A percentile compares a stretch with the other conserved stretches of the same genome.
phyloP scores from a whole-genome alignment of 2,113 vertebrate species.

The Neolamprologus variostigma region DNA sequence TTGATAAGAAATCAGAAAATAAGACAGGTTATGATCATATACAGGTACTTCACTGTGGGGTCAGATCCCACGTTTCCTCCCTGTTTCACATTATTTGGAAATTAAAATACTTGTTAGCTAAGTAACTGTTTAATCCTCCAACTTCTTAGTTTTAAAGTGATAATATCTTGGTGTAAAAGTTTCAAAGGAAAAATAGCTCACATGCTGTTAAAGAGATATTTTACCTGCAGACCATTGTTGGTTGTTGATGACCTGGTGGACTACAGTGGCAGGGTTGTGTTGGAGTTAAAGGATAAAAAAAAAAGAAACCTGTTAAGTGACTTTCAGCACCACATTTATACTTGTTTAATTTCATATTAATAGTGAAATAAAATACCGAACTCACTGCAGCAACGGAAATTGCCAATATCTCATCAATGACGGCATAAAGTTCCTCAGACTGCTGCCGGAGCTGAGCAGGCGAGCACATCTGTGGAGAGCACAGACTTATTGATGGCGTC shows the following conservation, averaged over 20 bases:
- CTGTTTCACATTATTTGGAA: neutral
- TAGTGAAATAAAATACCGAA: neutral
- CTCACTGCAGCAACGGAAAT: constrained; percentile 77
- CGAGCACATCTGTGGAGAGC: constrained; percentile 78
- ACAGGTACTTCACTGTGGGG: neutral
- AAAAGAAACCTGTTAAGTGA: neutral
- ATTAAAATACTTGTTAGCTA: neutral
- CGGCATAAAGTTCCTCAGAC: constrained; percentile 88
- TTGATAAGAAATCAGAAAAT: neutral
- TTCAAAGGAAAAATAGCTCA: neutral
- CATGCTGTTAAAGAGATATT: neutral
- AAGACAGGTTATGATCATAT: neutral
- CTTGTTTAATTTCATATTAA: neutral
- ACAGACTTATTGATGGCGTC: neutral
- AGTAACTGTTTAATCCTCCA: neutral
- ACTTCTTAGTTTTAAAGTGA: neutral
- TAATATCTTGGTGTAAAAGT: neutral
- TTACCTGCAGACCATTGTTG: constrained; percentile 72
- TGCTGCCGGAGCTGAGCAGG: constrained; percentile 87
- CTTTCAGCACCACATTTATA: neutral
- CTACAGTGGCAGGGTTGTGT: constrained; percentile 62
- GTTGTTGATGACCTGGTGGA: constrained; percentile 49
- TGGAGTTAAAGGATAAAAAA: constrained; percentile 43
- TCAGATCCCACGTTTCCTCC: neutral
- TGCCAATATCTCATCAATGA: constrained; percentile 87